Evolutionary conservation across 2,113 vertebrate species (phyloP).

Genomic region (Leucopsar rothschildi): DNA sequence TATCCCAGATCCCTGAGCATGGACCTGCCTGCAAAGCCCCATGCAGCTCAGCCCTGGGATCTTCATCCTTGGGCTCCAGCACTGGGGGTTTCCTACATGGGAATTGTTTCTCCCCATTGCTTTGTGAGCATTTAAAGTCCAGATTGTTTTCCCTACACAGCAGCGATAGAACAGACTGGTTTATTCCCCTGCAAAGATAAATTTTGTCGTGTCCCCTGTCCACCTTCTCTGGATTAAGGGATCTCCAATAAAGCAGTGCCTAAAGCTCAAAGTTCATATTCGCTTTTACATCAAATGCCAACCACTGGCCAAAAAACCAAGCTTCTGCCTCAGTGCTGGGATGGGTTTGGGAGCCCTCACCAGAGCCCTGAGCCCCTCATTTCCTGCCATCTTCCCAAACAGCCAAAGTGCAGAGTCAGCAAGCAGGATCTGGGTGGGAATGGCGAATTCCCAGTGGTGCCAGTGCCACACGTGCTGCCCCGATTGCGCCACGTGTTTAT

Average conservation of each 20-base stretch:
- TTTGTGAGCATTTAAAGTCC: background rate
- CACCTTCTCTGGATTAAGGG: background rate
- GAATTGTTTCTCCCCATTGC: background rate
- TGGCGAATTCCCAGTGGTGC: background rate
- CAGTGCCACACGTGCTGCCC: rapidly evolving
- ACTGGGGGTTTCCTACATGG: background rate
- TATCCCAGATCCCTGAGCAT: background rate
- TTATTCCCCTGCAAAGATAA: background rate
- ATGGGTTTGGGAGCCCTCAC: background rate
- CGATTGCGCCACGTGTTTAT: background rate
- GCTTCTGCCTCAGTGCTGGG: rapidly evolving
- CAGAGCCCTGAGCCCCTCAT: background rate
- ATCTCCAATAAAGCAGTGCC: background rate
- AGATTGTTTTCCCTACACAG: rapidly evolving
- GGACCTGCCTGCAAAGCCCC: background rate
- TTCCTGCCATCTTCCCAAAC: background rate
- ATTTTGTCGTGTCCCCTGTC: rapidly evolving
- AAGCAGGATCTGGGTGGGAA: background rate
- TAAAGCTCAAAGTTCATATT: background rate
- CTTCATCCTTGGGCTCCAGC: background rate
- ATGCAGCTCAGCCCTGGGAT: rapidly evolving
- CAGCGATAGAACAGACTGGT: background rate
- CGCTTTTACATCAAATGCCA: background rate
- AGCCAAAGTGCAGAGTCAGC: background rate
- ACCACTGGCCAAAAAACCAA: rapidly evolving